These are phyloP conservation scores for Rhyacophila evoluta DNA, from an alignment of 2,888 invertebrate species.

Conservation along the genomic window DNA sequence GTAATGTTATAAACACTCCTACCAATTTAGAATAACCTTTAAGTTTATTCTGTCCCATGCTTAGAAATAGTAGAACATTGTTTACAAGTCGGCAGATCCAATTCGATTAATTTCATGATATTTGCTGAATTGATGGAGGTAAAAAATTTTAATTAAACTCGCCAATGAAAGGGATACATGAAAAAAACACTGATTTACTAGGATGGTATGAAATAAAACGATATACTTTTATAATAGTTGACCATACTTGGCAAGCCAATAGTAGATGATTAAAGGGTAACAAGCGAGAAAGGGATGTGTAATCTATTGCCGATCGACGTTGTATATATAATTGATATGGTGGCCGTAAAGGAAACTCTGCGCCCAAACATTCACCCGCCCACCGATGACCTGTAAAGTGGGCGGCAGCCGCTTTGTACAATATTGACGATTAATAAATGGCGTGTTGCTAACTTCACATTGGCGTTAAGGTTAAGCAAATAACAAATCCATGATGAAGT, in stretches of 20 bases:
- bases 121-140: too few relatives aligned
- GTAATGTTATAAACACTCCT: too few relatives aligned
- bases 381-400: slow-evolving; percentile 30
- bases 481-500: neutral
- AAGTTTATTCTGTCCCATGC: too few relatives aligned
- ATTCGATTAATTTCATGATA: too few relatives aligned
- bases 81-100: too few relatives aligned
- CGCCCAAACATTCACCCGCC: slow-evolving; percentile 32
- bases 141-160: too few relatives aligned
- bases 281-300: neutral
- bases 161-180: too few relatives aligned
- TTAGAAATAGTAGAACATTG: too few relatives aligned
- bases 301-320: neutral
- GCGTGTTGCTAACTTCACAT: neutral
- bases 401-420: neutral
- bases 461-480: neutral
- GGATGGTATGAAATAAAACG: neutral
- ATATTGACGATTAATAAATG: neutral
- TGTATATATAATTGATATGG: slow-evolving; percentile 29
- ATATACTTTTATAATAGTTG: too few relatives aligned
- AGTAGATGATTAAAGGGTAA: neutral
- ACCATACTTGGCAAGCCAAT: too few relatives aligned
- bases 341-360: slow-evolving; percentile 35
- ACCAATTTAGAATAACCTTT: too few relatives aligned
- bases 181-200: neutral